Evolutionary conservation across 2,113 vertebrate species (phyloP).

Genomic region (Rhombomys opimus): DNA sequence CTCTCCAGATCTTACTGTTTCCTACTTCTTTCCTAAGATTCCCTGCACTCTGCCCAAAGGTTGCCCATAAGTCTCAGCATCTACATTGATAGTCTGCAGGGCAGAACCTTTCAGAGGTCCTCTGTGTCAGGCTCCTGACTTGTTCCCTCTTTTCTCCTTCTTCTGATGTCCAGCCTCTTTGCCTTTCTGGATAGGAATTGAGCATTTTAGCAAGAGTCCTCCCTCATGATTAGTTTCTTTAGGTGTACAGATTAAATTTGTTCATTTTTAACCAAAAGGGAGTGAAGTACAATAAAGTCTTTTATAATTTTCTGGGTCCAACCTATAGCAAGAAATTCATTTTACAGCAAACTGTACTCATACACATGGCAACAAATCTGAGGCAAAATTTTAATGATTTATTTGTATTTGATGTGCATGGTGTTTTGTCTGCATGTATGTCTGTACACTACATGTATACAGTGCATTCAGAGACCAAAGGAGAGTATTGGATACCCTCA

Average conservation of each 20-base stretch:
- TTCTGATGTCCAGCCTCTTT: no score
- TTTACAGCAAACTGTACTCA: neutral
- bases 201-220: no score
- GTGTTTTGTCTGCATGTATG: neutral
- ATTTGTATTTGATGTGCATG: neutral
- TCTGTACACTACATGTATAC: neutral
- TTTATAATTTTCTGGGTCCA: neutral
- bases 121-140: no score
- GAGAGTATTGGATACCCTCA: neutral
- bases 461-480: neutral
- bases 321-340: neutral
- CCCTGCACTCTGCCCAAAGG: no score
- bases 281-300: neutral
- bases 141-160: no score
- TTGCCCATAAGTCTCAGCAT: no score
- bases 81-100: no score
- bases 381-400: slow-evolving; percentile 23
- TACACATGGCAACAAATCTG: neutral
- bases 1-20: no score
- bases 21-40: no score
- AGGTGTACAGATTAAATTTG: neutral
- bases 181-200: no score
- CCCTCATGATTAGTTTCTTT: no score
- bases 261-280: neutral
- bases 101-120: no score